Evolutionary conservation across 2,797 vertebrate species (phyloP), one percentile per base, ranked within the genome.

Genomic region (Miichthys miiuy): DNA sequence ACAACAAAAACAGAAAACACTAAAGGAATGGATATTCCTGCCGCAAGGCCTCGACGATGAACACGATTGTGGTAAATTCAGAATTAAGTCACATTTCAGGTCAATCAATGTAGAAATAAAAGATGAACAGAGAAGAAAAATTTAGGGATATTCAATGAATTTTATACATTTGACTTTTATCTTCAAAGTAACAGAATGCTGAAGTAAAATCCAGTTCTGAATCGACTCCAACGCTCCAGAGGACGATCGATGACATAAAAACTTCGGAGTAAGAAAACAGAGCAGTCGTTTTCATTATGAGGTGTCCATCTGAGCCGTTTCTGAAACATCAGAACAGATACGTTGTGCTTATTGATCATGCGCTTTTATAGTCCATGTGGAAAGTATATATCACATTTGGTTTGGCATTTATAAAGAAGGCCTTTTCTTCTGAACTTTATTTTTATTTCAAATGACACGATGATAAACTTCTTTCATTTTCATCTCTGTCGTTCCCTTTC

Each of bases 251-350:
- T 68, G 56, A 65, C 67, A 81, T 69, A 58, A 61, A 81, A 80
- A 80, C 55, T 72, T 87, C 69, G 75, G 50, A 72, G 60, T n/a
- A 58, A 54, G 66, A 77, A 79, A 74, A 75, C 42, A 9, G 14
- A 44, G 12, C 13, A 12, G 60, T 42, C 44, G 0, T 77, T 78
- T 80, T 91, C 83, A 87, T 94, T 94, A 94, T 0, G 94, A 94
- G 3, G 93, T 96, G 60, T 96, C 95, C 96, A 96, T 96, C 20
- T 89, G 6, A 82, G 84, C 0, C 0, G 88, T 61, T 94, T 94
- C 96, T 96, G 91, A 86, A 91, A 91, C 13, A 54, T 0, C 80
- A 77, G 47, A 79, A 74, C 3, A 84, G 13, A 74, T 3, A 51
- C 0, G 23, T 9, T 2, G 21, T 34, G 5, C 6, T 80, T 62